Evolutionary conservation across 2,113 vertebrate species (phyloP), one percentile per base, ranked within the genome.

Genomic region (Tetraodon nigroviridis): DNA sequence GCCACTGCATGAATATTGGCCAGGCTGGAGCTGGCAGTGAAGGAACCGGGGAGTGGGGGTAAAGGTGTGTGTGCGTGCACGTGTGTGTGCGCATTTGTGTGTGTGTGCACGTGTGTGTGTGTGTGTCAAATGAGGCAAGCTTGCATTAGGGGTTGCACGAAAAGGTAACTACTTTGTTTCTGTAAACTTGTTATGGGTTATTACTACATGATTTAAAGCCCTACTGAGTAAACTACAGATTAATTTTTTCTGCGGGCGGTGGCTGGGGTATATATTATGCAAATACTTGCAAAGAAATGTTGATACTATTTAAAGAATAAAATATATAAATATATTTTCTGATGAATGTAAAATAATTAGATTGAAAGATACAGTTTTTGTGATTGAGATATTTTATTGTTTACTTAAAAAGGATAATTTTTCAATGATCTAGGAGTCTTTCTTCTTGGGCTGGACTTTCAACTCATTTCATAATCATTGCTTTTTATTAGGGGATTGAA

Each of bases 1-100:
- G 91, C 93, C 92, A 95, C 92, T 93, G 92, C 92, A 93, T 95
- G 95, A 97, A 95, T 94, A 94, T 92, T 93, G 91, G 91, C 86
- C 80, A 81, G 68, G 73, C 77, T 70, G 55, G 47, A 45, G 65
- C 59, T 80, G 76, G 81, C 71, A 86, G 90, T 92, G 90, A 90
- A 50, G 40, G 61, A 40, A 55, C 53, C 41, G n/a, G 27, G 12
- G 44, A 55, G 55, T 49, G n/a, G 27, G 45, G n/a, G 66, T 27
- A 61, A 55, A 67, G 58, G 40, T 45, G 46, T 51, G 75, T 50
- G 55, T 63, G 59, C 73, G 75, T 71, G 74, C 77, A 72, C 72
- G 78, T 24, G 24, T 24, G 24, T 24, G 24, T 24, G 24, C 5
- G 24, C 5, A 5, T 24, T 3, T 24, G 24, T 24, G 24, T 24